Base-by-base conservation (phyloP, 2,888 invertebrate genomes). In the Archips crataeganus region DNA sequence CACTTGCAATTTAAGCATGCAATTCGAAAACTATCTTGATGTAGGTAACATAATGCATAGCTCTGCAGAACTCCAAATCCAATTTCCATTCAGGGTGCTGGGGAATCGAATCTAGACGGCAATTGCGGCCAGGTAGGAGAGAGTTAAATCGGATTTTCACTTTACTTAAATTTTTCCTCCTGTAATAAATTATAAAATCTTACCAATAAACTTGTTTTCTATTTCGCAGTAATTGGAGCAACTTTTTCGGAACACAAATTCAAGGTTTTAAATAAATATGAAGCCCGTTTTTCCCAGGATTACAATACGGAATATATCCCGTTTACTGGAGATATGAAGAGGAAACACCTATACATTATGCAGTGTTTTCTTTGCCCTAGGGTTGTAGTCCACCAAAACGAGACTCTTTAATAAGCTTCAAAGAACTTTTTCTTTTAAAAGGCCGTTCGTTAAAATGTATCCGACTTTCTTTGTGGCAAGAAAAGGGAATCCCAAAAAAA, bases 61-160 rank as follows among this genome's bases (percentile, higher is more conserved):
- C 87, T 85, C 83, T 82, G 87, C 88, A 87, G 86, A 89, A 87
- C 87, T 88, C 88, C 83, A 90, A 92, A 93, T 91, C 85, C 89
- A 89, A 91, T 92, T 91, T 88, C 88, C 87, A 90, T 90, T 89
- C 85, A 86, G 85, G 87, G 86, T 84, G 83, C 83, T 80, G 78
- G 82, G 82, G 87, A 91, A 90, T 90, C 89, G 91, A 90, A 91
- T 91, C 87, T 85, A 86, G 86, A 83, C 85, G 86, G 77, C 90
- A 89, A 92, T 92, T 92, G 91, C 89, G 91, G 91, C 85, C 84
- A 88, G 90, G 87, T 89, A 87, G 85, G 87, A 86, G 82, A 82
- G 85, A 85, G 84, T 88, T 87, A 86, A 91, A 92, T 91, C 87
- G 84, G 85, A 90, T 92, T 91, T 91, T 87, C 86, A 86, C 87